Percentiles rank a stretch among this genome's conserved stretches.
Conservation (phyloP, 23 tunicate species). For the Aplidium turbinatum region DNA sequence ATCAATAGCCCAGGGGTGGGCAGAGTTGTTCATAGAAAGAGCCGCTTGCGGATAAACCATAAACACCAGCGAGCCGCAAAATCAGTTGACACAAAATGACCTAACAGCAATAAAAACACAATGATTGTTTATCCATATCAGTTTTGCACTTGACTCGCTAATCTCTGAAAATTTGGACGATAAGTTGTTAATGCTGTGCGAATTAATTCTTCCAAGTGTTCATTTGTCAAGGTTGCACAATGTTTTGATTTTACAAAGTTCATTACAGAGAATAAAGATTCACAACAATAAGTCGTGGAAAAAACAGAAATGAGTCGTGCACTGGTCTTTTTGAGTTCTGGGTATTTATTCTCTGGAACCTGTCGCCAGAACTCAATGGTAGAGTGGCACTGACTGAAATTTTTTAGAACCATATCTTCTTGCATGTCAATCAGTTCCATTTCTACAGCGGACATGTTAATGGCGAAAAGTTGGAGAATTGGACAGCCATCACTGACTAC, state of each 20-base stretch:
- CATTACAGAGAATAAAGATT: slow-evolving; percentile 50
- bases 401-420: slow-evolving; percentile 48
- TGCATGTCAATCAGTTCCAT: slow-evolving; percentile 49
- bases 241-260: slow-evolving; percentile 44
- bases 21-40: too few species aligned
- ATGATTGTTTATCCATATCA: too few species aligned
- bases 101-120: too few species aligned
- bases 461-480: slow-evolving; percentile 33
- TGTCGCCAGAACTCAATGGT: slow-evolving; percentile 51
- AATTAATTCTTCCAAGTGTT: slow-evolving; percentile 47
- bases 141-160: slow-evolving; percentile 39
- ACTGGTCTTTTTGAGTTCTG: slow-evolving; percentile 31
- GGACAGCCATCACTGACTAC: slow-evolving; percentile 43
- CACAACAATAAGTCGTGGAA: slow-evolving; percentile 58
- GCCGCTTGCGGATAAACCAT: too few species aligned
- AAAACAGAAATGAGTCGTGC: slow-evolving; percentile 23
- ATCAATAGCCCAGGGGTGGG: too few species aligned
- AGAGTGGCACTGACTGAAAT: slow-evolving; percentile 13
- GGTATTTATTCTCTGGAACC: slow-evolving; percentile 49
- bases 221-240: slow-evolving; percentile 29
- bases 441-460: slow-evolving; percentile 33
- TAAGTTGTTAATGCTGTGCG: slow-evolving; percentile 39
- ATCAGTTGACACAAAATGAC: too few species aligned
- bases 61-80: too few species aligned
- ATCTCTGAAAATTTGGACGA: slow-evolving; percentile 35